A percentile compares a stretch with the other conserved stretches of the same genome.
Conservation (phyloP, 2,888 invertebrate genomes). For the Trachelus tabidus region DNA sequence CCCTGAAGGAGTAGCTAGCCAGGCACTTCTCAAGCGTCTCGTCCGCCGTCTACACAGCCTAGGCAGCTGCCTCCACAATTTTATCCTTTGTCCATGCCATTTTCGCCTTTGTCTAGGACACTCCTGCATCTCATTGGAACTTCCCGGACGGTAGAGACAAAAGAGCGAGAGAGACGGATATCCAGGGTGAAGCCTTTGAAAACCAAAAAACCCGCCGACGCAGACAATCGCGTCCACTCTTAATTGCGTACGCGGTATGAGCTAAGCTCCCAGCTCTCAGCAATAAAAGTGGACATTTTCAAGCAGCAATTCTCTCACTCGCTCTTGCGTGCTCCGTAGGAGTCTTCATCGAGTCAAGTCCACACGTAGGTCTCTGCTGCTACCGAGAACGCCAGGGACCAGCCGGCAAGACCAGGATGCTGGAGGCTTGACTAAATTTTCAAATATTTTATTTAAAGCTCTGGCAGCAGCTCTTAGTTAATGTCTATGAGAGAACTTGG, state of each 20-base stretch:
- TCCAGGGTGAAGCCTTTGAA: not conserved
- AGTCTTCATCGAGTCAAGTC: not conserved
- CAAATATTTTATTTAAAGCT: not conserved
- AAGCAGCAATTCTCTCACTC: not conserved
- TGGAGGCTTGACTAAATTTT: not conserved
- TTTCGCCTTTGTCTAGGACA: constrained; percentile 49
- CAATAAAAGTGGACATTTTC: not conserved
- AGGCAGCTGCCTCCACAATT: constrained; percentile 25
- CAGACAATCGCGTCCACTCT: not conserved
- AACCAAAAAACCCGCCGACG: not conserved
- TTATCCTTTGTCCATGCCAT: constrained; percentile 47
- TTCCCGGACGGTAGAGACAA: not conserved
- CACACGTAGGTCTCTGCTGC: not conserved
- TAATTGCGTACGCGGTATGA: not conserved
- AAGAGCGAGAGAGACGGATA: not conserved
- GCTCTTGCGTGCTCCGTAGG: not conserved
- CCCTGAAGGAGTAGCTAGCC: constrained; percentile 34
- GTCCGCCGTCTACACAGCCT: constrained; percentile 26
- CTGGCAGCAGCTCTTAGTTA: not conserved
- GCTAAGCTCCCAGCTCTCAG: not conserved
- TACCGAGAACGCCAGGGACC: not conserved
- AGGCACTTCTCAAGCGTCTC: constrained; percentile 34
- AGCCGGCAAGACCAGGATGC: not conserved
- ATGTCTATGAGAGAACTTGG: not conserved
- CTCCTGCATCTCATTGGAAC: not conserved